Evolutionary conservation across 2,888 invertebrate species (phyloP).

Genomic region (Tanytarsus gracilentus): DNA sequence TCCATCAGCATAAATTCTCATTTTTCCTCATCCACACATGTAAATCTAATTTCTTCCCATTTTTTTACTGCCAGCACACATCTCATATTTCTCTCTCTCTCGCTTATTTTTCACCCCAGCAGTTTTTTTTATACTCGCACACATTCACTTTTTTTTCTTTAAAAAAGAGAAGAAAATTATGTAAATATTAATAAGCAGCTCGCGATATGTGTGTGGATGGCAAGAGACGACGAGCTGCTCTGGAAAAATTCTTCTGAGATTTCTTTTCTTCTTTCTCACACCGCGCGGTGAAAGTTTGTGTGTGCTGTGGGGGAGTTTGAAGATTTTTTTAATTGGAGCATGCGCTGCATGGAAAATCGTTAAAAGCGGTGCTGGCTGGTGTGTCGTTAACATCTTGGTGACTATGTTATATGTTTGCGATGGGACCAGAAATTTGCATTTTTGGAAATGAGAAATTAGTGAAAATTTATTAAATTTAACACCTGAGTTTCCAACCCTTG

Average conservation of each 20-base stretch:
- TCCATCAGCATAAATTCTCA: not conserved
- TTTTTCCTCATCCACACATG: slow-evolving; percentile 6
- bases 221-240: not conserved
- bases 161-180: not conserved
- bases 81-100: not conserved
- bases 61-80: not conserved
- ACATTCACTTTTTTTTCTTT: not conserved
- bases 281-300: not conserved
- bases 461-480: too few relatives aligned
- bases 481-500: too few relatives aligned
- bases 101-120: not conserved
- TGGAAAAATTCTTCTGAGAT: too few relatives aligned
- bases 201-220: not conserved
- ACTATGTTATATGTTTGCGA: too few relatives aligned
- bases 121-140: not conserved
- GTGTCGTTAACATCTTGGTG: slow-evolving; percentile 13
- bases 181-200: not conserved
- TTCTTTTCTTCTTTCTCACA: not conserved
- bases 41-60: slow-evolving; percentile 10
- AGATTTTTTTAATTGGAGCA: slow-evolving; percentile 1
- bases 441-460: not conserved
- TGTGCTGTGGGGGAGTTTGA: not conserved
- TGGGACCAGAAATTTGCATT: not conserved
- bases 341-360: slow-evolving; percentile 4
- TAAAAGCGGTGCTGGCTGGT: slow-evolving; percentile 13